Evolutionary conservation across 2,113 vertebrate genomes (phyloP).

Genomic region (Embiotoca jacksoni): DNA sequence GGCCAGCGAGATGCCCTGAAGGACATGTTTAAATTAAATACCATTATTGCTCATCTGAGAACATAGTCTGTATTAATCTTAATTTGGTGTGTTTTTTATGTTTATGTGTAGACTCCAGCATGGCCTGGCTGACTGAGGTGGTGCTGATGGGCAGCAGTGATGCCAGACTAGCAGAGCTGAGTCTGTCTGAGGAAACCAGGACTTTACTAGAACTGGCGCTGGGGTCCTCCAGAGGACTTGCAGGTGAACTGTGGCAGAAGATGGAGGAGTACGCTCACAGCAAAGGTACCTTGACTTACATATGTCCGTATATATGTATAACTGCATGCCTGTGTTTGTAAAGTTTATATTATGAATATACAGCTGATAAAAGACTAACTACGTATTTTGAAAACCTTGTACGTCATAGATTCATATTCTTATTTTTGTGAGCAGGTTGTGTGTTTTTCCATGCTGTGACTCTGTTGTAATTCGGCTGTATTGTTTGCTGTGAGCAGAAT

Average conservation of each 20-base stretch:
- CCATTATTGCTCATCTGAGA: not conserved
- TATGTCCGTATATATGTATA: not conserved
- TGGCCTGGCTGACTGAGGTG: slow-evolving; percentile 82
- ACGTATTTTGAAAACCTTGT: not conserved
- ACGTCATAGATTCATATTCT: not conserved
- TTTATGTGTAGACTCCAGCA: slow-evolving; percentile 72
- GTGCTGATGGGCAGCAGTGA: slow-evolving; percentile 81
- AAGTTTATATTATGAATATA: not conserved
- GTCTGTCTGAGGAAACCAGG: slow-evolving; percentile 78
- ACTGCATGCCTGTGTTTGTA: not conserved
- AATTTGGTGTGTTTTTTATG: not conserved
- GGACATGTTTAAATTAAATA: not conserved
- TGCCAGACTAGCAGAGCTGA: slow-evolving; percentile 77
- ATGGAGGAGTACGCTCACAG: slow-evolving; percentile 85
- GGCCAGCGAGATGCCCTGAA: not conserved
- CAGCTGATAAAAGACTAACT: not conserved
- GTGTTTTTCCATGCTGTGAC: slow-evolving; percentile 1
- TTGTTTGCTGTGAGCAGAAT: slow-evolving; percentile 77
- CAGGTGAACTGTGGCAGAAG: slow-evolving; percentile 81
- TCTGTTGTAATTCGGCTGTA: slow-evolving; percentile 12
- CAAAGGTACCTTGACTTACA: slow-evolving; percentile 71
- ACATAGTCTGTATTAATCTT: not conserved
- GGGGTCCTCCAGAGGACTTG: slow-evolving; percentile 79
- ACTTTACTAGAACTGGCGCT: slow-evolving; percentile 84
- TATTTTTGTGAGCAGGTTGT: not conserved